Evolutionary conservation across 2,888 invertebrate species (phyloP).

Genomic region (Chloromyia formosa): DNA sequence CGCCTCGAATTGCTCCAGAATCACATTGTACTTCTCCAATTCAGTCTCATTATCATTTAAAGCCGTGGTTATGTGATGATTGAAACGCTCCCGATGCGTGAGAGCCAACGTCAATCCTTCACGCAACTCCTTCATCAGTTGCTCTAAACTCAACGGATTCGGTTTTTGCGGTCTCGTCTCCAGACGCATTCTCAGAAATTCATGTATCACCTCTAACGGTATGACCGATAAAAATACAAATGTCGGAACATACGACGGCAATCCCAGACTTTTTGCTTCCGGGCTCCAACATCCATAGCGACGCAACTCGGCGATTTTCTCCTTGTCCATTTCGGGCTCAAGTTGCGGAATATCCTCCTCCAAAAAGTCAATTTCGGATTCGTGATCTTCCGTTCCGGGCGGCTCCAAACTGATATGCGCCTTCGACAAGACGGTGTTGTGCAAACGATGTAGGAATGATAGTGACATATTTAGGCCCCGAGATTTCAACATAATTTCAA

Average conservation of each 20-base stretch:
- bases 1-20: slow-evolving; percentile 77
- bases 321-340: slow-evolving; percentile 61
- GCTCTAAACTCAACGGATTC: slow-evolving; percentile 85
- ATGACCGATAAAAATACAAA: slow-evolving; percentile 88
- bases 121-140: slow-evolving; percentile 88
- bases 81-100: slow-evolving; percentile 80
- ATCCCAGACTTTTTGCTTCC: slow-evolving; percentile 77
- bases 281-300: slow-evolving; percentile 79
- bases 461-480: slow-evolving; percentile 85
- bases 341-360: slow-evolving; percentile 62
- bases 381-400: slow-evolving; percentile 57
- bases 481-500: slow-evolving; percentile 87
- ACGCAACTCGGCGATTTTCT: slow-evolving; percentile 60
- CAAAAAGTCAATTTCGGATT: slow-evolving; percentile 63
- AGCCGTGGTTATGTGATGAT: slow-evolving; percentile 71
- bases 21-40: slow-evolving; percentile 67
- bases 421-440: slow-evolving; percentile 74
- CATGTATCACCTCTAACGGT: slow-evolving; percentile 90
- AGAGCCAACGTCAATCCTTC: slow-evolving; percentile 88
- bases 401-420: slow-evolving; percentile 76
- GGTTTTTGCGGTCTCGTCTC: slow-evolving; percentile 85
- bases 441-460: slow-evolving; percentile 78
- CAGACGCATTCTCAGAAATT: slow-evolving; percentile 85
- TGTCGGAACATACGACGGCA: slow-evolving; percentile 86
- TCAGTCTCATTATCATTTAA: slow-evolving; percentile 65